phyloP scores from a whole-genome alignment of 2,888 invertebrate genomes.

The Pachydiplax longipennis region DNA sequence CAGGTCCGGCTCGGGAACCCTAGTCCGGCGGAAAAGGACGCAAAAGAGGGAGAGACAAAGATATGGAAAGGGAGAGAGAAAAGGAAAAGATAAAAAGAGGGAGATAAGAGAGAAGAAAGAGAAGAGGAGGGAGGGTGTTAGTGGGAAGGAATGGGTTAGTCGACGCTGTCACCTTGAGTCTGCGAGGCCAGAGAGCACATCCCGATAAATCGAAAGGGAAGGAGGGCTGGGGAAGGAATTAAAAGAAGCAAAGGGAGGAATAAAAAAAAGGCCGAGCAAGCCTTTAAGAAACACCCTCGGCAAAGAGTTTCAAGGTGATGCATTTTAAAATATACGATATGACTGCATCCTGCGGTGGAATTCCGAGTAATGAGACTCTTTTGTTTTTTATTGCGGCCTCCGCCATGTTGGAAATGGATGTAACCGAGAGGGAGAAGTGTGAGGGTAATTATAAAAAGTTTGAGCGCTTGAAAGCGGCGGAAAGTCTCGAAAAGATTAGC shows the following conservation, averaged over 20 bases:
- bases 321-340: conserved; percentile 42
- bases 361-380: conserved; percentile 24
- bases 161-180: conserved; percentile 39
- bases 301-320: conserved; percentile 36
- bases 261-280: conserved; percentile 2
- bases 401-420: conserved; percentile 18
- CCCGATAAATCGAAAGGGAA: conserved; percentile 35
- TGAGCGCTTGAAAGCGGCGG: background rate
- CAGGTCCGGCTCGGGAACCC: too few species aligned
- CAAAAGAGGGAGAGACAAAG: conserved; percentile 50
- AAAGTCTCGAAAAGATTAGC: background rate
- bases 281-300: conserved; percentile 38
- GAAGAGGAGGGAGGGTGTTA: background rate
- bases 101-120: too few species aligned
- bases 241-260: conserved; percentile 30
- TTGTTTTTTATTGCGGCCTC: conserved; percentile 3
- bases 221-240: conserved; percentile 47
- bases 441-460: conserved; percentile 27
- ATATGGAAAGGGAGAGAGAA: conserved; percentile 48
- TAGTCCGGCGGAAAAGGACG: conserved; percentile 55
- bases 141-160: conserved; percentile 57
- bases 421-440: conserved; percentile 5
- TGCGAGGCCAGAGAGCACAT: conserved; percentile 51
- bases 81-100: conserved; percentile 32
- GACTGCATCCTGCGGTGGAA: conserved; percentile 37